Evolutionary conservation across 2,113 vertebrate genomes (phyloP), one percentile per base, ranked within the genome.

Genomic region (Nothoprocta pentlandii): DNA sequence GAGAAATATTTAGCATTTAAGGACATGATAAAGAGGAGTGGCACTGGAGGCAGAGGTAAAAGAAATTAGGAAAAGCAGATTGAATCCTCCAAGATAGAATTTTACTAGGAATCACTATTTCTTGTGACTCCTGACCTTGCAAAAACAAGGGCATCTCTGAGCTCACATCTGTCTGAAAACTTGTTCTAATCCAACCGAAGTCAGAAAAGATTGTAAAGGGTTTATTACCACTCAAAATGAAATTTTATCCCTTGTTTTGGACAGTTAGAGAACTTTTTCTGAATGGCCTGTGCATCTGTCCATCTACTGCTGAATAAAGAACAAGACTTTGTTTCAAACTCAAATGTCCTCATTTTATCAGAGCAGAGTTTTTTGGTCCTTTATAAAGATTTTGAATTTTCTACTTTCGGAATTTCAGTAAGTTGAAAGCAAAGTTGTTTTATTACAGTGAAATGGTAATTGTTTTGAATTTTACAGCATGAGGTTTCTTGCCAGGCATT

Each of bases 401-500:
- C 28, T 42, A 2, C 16, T 30, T 83, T 75, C 71, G n/a, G 28
- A 78, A 80, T 64, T 10, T 16, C 3, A 63, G 9, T 34, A 8
- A 23, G 4, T 67, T 34, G 54, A 56, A 26, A 94, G 42, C 20
- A 25, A 73, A 28, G 11, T 7, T 69, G 47, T 4, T 44, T 80
- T 66, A 32, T 87, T 30, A 15, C 30, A 73, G 44, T 3, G 42
- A 74, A 61, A 64, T 22, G 1, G 23, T 41, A 44, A 25, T 3
- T 61, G 12, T 6, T 83, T 61, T 68, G 46, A 61, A 67, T 9
- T 80, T 44, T 13, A 17, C 26, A 53, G 16, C 0, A 0, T 10
- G 19, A 30, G 10, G 67, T 78, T 69, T 82, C 78, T 58, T 79
- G 30, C 34, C 23, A 32, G 44, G 6, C 14, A 5, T 53, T 80